Conservation (phyloP, 92 coral and sea anemone genomes). For the Meandrina meandrites region DNA sequence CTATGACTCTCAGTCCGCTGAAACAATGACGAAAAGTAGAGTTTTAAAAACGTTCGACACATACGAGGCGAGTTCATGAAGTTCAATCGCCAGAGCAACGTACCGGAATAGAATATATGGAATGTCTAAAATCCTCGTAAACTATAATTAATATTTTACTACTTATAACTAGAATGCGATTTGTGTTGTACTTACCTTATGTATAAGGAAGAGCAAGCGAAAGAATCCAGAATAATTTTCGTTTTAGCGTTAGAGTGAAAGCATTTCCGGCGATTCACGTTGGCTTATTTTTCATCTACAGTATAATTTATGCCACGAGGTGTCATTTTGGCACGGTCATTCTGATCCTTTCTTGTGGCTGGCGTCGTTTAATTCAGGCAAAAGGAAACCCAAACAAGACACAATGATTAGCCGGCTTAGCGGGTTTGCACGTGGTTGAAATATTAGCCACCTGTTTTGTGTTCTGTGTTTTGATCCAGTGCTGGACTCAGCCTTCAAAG, state of each 20-base stretch:
- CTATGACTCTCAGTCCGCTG: no score
- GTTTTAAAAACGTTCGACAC: no score
- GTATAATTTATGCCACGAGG: slow-evolving; percentile 1
- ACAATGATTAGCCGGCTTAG: not conserved
- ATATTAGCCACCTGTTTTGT: not conserved
- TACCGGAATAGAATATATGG: no score
- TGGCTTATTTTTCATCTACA: not conserved
- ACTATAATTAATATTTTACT: no score
- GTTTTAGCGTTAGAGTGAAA: not conserved
- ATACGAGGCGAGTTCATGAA: no score
- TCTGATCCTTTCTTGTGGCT: not conserved
- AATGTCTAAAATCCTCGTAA: no score
- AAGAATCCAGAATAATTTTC: not conserved
- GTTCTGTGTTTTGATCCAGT: not conserved
- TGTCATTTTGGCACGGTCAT: not conserved
- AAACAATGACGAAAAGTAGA: no score
- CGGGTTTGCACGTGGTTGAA: not conserved
- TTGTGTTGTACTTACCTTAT: not conserved
- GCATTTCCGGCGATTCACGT: not conserved
- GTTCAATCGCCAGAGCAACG: no score
- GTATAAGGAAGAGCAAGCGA: not conserved
- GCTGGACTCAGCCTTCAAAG: no score
- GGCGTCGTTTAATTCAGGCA: not conserved
- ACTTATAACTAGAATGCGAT: not conserved
- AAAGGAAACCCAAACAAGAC: not conserved